Percentiles rank a stretch among this genome's conserved stretches.
phyloP scores from a whole-genome alignment of 2,797 vertebrate genomes.

The Tarsius wallacei region DNA sequence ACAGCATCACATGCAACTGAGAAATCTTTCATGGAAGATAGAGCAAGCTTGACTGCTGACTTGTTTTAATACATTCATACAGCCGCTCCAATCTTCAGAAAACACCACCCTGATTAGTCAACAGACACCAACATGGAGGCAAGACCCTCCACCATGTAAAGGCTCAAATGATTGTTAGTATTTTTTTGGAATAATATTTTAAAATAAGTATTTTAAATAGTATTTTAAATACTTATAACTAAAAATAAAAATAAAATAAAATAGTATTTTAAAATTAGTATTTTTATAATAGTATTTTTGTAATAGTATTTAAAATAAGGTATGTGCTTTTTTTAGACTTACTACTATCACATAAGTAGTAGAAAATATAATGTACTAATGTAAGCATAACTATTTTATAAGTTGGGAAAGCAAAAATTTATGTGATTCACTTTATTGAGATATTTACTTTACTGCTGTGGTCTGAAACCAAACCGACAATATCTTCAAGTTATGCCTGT shows the following conservation, averaged over 20 bases:
- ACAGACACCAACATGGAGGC: neutral
- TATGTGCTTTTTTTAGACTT: neutral
- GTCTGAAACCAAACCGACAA: neutral
- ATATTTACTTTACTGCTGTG: neutral
- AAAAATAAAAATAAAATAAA: too few species aligned
- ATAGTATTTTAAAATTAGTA: too few species aligned
- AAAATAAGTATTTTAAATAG: too few species aligned
- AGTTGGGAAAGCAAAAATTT: neutral
- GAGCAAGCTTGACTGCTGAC: neutral
- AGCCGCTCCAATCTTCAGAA: neutral
- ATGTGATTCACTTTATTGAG: neutral
- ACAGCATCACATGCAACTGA: neutral
- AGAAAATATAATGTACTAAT: neutral
- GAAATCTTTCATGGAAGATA: neutral
- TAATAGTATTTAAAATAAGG: neutral
- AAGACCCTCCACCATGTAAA: neutral
- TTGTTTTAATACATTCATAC: neutral
- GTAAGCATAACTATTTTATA: neutral
- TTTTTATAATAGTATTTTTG: too few species aligned
- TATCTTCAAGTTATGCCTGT: neutral
- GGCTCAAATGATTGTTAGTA: neutral
- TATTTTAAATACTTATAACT: too few species aligned
- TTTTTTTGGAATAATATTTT: neutral
- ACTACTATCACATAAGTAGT: neutral
- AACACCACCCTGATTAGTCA: neutral